Percentiles rank a stretch among this genome's conserved stretches.
phyloP scores from a whole-genome alignment of 2,888 invertebrate species.

The Torymus texanus region DNA sequence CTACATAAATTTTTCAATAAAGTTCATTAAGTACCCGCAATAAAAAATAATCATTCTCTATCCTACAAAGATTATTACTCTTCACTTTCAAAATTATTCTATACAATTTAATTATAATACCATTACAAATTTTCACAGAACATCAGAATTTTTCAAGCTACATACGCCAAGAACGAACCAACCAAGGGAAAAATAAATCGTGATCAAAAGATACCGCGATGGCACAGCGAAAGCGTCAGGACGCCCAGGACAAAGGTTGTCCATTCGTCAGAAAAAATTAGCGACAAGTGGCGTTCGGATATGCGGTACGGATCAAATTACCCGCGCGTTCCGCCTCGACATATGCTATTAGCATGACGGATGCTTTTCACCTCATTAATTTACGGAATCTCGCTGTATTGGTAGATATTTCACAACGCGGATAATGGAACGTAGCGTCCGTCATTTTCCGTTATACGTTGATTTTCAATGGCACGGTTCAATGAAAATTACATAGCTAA shows the following conservation, averaged over 20 bases:
- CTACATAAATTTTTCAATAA: no score
- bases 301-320: conserved; percentile 45
- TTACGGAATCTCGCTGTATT: conserved; percentile 8
- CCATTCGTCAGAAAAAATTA: conserved; percentile 56
- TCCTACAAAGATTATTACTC: no score
- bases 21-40: no score
- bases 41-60: no score
- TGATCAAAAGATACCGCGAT: conserved; percentile 51
- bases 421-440: no score
- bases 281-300: conserved; percentile 44
- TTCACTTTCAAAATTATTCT: no score
- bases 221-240: conserved; percentile 20
- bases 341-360: conserved; percentile 37
- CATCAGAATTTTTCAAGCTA: conserved; percentile 1
- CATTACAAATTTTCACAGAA: conserved; percentile 10
- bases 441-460: no score
- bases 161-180: conserved; percentile 1
- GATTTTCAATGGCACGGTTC: no score
- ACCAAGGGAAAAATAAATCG: conserved; percentile 13
- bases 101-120: background rate
- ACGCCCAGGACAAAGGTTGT: conserved; percentile 40
- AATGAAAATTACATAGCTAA: no score
- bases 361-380: conserved; percentile 49
- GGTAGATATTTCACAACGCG: conserved; percentile 30
- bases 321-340: conserved; percentile 20